Evolutionary conservation across 2,888 invertebrate species (phyloP), one percentile per base, ranked within the genome.

Genomic region (Notocelia uddmanniana): DNA sequence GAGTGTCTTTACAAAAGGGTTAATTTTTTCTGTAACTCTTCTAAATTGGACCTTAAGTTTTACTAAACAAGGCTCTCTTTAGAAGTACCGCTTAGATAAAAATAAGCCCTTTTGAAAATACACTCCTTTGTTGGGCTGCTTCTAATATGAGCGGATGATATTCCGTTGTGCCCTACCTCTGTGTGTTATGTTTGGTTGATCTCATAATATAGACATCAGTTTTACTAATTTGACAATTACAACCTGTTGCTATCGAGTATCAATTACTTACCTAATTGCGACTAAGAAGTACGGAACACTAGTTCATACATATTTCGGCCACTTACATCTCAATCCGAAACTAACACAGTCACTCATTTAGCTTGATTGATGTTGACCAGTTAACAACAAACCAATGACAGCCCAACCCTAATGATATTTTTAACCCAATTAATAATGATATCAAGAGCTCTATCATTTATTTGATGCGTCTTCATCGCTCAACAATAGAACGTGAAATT

Each of bases 341-440:
- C 55, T 68, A 62, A 50, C 54, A 66, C 37, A 59, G 15, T 69
- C 69, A 59, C 75, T 52, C 67, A 68, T 74, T 73, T 72, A 57
- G 26, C 57, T 69, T 80, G 81, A 81, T 80, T 81, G 78, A 81
- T 81, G 78, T n/a, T n/a, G 45, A 45, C 74, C 54, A 48, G 73
- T 74, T 76, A 68, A 52, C 68, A 73, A 74, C 74, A 74, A 57
- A 76, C 77, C 76, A 77, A 77, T 76, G 75, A 74, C 73, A 74
- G 70, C 72, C 41, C 19, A 68, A 75, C 76, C 79, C 80, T 86
- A 88, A 90, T 86, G 85, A 88, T 87, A 81, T 86, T 85, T 84
- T 85, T 87, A 88, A 86, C 87, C 89, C 87, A 91, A 91, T 92
- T 91, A 90, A 91, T 91, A 85, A 90, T 87, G 85, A 87, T 89